Base-by-base conservation (phyloP, 2,113 vertebrate species). In the Romanogobio albipinnatus region DNA sequence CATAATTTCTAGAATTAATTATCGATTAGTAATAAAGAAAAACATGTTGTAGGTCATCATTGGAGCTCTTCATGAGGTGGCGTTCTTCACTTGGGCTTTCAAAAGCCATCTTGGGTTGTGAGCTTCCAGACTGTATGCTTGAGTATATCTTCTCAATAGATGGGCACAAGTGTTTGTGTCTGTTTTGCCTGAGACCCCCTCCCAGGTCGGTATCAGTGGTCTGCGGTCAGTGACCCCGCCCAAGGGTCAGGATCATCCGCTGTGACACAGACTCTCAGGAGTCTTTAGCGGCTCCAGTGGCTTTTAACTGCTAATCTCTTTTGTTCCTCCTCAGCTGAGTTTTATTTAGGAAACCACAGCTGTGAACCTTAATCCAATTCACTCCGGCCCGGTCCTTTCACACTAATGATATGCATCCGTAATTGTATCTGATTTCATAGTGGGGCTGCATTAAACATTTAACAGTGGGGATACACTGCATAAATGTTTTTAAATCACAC, bases 271-370 rank as follows among this genome's bases (percentile, higher is more conserved):
- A 84, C 84, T 70, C 77, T 70, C 51, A 81, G 51, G 78, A 81
- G 73, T 78, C 87, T 74, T 81, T 53, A 76, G 82, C 22, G 66
- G 82, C 87, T 88, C 87, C 39, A 71, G 78, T 79, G 61, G 86
- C 61, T 87, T 81, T 84, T 85, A 82, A 53, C 73, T 49, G 83
- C 83, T 84, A 87, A 84, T 87, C 86, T 81, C 83, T 82, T 87
- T 87, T 87, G 83, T 87, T 75, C 78, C 81, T 82, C 49, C 29
- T 82, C 66, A 71, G 49, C n/a, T 15, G 45, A 84, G 76, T 76
- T 71, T 79, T 76, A 68, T 84, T 84, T 84, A 80, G 80, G 73
- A 62, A 75, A 77, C 39, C 84, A 84, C 86, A 87, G 86, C 86
- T 87, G 86, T 82, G 78, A 68, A 45, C 33, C 43, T 22, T 87